phyloP scores from a whole-genome alignment of 1,140 invertebrate species.

The Pseudomyrmex gracilis region DNA sequence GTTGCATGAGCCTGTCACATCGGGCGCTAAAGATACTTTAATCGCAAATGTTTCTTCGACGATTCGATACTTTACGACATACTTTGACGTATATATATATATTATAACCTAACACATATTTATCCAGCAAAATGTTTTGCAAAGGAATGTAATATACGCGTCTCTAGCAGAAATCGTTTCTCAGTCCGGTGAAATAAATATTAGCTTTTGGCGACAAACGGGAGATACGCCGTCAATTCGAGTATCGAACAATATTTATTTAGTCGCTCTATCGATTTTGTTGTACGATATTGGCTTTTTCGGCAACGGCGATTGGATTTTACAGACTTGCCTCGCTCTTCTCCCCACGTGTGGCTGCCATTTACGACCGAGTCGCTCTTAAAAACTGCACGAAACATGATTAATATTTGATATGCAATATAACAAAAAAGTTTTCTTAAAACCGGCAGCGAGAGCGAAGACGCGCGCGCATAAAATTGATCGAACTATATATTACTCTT shows the following conservation, averaged over 20 bases:
- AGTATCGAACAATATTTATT: slow-evolving; percentile 72
- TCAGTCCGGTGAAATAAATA: slow-evolving; percentile 64
- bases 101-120: slow-evolving; percentile 35
- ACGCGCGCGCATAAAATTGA: slow-evolving; percentile 12
- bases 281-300: slow-evolving; percentile 70
- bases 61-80: slow-evolving; percentile 1
- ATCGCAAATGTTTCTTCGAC: slow-evolving; percentile 26
- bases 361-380: not conserved
- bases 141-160: slow-evolving; percentile 46
- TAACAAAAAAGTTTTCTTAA: not conserved
- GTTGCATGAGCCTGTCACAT: not conserved
- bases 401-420: slow-evolving; percentile 17
- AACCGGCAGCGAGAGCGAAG: not conserved
- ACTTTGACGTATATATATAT: not conserved
- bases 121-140: slow-evolving; percentile 44
- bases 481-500: not conserved
- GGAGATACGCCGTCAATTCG: slow-evolving; percentile 65
- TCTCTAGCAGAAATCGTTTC: slow-evolving; percentile 35
- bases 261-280: slow-evolving; percentile 68
- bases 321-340: slow-evolving; percentile 17
- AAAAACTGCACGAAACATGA: not conserved
- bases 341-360: slow-evolving; percentile 1
- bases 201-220: slow-evolving; percentile 58
- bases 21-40: slow-evolving; percentile 1
- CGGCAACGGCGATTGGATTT: slow-evolving; percentile 51